Evolutionary conservation across 2,113 vertebrate species (phyloP), one percentile per base, ranked within the genome.

Genomic region (Symphodus melops): DNA sequence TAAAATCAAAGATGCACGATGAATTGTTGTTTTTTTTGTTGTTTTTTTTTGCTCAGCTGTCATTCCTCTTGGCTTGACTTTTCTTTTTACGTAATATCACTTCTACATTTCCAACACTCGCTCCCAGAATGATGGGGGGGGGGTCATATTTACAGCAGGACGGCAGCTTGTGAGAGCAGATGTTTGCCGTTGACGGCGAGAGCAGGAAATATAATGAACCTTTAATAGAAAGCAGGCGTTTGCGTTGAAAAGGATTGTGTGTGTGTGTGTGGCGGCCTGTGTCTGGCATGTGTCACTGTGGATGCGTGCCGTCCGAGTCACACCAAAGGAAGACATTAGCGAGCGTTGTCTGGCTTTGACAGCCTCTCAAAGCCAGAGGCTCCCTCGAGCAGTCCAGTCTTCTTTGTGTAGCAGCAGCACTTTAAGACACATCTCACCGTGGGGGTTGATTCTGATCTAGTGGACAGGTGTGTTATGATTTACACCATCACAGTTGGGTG

Each of bases 271-370:
- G 19, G 78, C 11, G 41, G 85, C 72, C 91, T 94, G 92, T 84
- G 64, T 86, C 74, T 93, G 92, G 71, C 93, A 90, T 91, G 80
- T 93, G 66, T 86, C 87, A 83, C 79, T 89, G 76, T 90, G 66
- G 64, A 23, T 71, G 73, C 77, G 81, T 76, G 78, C 83, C 67
- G 46, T 73, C 74, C 1, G 61, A 59, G 69, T 68, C 70, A 66
- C 75, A 75, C 69, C 66, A 2, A 41, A 82, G 62, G 70, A 82
- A 83, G 83, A 73, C 72, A 49, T 78, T 13, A 61, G 81, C 7
- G 41, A 81, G 55, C 21, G 63, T 36, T 52, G 86, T 82, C 90
- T 95, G 93, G 77, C 67, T 81, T 67, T 94, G 94, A 93, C 92
- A 91, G 90, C 72, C 75, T 77, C 53, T 84, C 64, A 77, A 82